A percentile compares a stretch with the other conserved stretches of the same genome.
Evolutionary conservation across 2,797 vertebrate genomes (phyloP).

Genomic region (Myiothlypis chrysogaster): DNA sequence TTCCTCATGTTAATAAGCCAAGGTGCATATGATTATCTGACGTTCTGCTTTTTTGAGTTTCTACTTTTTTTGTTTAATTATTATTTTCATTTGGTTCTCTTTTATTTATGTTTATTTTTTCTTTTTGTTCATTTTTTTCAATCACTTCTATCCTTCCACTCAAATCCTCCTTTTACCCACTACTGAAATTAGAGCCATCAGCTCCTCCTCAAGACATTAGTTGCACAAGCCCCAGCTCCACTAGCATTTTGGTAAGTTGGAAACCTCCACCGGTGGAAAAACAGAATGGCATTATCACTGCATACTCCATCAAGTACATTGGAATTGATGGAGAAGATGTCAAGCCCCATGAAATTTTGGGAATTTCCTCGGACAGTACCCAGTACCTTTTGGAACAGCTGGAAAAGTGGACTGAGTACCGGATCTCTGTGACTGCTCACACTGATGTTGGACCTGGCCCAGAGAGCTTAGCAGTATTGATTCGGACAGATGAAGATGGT

Average conservation of each 20-base stretch:
- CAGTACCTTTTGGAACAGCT: conserved; percentile 96
- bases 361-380: conserved; percentile 87
- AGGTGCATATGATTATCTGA: conserved; percentile 74
- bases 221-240: conserved; percentile 96
- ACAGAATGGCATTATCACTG: conserved; percentile 94
- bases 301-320: conserved; percentile 89
- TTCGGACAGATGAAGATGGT: conserved; percentile 99
- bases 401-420: conserved; percentile 99
- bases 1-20: conserved; percentile 82
- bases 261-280: conserved; percentile 89
- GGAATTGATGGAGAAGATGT: conserved; percentile 89
- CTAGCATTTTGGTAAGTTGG: conserved; percentile 99
- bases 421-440: conserved; percentile 91
- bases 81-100: conserved; percentile 72
- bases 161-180: conserved; percentile 83
- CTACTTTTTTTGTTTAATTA: conserved; percentile 8
- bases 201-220: conserved; percentile 95
- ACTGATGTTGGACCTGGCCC: conserved; percentile 97
- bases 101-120: conserved; percentile 83
- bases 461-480: conserved; percentile 89
- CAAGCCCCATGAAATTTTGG: conserved; percentile 80
- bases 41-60: conserved; percentile 66
- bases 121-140: conserved; percentile 85
- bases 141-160: conserved; percentile 85
- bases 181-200: conserved; percentile 92